Evolutionary conservation across 2,113 vertebrate genomes (phyloP), one percentile per base, ranked within the genome.

Genomic region (Phyllopteryx taeniolatus): DNA sequence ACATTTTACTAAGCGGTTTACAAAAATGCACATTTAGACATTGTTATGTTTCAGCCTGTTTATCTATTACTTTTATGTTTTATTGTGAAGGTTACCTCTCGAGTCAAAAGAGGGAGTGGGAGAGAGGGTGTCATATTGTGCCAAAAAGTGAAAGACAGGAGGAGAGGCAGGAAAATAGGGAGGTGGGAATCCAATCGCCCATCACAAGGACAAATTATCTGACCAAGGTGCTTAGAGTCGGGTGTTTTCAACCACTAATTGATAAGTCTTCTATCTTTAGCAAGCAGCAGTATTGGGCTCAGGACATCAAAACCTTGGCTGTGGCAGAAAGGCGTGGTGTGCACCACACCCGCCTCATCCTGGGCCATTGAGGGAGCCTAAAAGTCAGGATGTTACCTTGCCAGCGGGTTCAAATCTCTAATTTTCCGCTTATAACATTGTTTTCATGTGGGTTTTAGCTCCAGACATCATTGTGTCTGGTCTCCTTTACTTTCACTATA

Each of bases 201-300:
- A 71, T 79, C 79, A 82, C 86, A 83, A 90, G 90, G 83, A 80
- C 85, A 4, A 91, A 88, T 89, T 90, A 90, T 88, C 90, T 88
- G 91, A 89, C 87, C 89, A 86, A 89, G 89, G 90, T 89, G 81
- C 80, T 73, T 82, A 77, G 90, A 84, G 88, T 82, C 82, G 78
- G 87, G 87, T 86, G 89, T 88, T 86, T 86, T 84, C 76, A 85
- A 79, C 82, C 81, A 79, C 89, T 91, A 91, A 92, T 93, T 93
- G 90, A 93, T 92, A 91, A 91, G 87, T 72, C 72, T 86, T 90
- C 89, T 91, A 90, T 92, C 87, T 92, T 90, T 91, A 92, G 89
- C 86, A 84, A 74, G 80, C 86, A 89, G 90, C 76, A 68, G 84
- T 85, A 85, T 88, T 90, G 80, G 86, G 85, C 87, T 89, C 82